Evolutionary conservation across 2,888 invertebrate species (phyloP).

Genomic region (Drosophila paracracens): DNA sequence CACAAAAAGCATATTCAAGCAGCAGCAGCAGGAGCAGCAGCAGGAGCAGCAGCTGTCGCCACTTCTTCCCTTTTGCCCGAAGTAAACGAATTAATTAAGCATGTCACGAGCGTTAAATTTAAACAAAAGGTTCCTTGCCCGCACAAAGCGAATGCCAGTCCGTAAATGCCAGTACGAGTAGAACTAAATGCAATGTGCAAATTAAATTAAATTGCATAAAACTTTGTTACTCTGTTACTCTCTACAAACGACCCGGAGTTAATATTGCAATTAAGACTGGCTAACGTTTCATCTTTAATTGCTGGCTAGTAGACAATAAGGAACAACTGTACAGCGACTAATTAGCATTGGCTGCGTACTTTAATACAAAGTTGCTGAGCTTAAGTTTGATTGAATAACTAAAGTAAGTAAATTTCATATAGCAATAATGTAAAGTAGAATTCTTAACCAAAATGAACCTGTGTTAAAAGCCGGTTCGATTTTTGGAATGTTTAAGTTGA

Average conservation of each 20-base stretch:
- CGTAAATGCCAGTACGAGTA: conserved; percentile 29
- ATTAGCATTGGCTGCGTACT: conserved; percentile 34
- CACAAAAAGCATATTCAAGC: conserved; percentile 7
- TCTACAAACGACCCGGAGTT: conserved; percentile 34
- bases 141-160: conserved; percentile 5
- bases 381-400: background rate
- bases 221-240: conserved; percentile 11
- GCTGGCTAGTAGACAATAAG: conserved; percentile 38
- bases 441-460: background rate
- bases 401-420: background rate
- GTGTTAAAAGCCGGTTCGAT: background rate
- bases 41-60: background rate
- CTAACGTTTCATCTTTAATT: conserved; percentile 52
- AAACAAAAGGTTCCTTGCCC: conserved; percentile 64
- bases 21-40: background rate
- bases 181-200: conserved; percentile 63
- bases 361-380: background rate
- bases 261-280: conserved; percentile 62
- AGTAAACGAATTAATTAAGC: conserved; percentile 76
- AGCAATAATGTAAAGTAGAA: background rate
- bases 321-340: conserved; percentile 16
- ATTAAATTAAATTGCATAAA: conserved; percentile 69
- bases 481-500: background rate
- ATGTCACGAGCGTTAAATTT: conserved; percentile 68
- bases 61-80: conserved; percentile 22